Conservation (phyloP, 2,113 vertebrate genomes). For the Chinchilla lanigera region DNA sequence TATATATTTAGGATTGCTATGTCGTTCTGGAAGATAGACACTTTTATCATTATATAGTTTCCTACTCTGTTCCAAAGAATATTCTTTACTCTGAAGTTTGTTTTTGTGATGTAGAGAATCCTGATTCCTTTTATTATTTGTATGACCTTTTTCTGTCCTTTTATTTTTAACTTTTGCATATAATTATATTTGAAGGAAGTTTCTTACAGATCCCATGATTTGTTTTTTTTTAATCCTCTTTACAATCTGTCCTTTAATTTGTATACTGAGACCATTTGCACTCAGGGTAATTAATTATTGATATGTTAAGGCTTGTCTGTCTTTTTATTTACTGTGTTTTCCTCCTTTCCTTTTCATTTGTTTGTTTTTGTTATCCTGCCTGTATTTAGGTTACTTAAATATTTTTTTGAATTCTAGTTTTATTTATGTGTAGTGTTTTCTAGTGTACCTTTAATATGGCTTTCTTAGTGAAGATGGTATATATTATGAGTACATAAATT, state of each 20-base stretch:
- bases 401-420: background rate
- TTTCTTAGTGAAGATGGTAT: background rate
- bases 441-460: background rate
- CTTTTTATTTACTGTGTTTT: background rate
- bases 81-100: background rate
- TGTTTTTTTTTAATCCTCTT: background rate
- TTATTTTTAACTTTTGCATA: background rate
- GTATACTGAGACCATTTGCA: background rate
- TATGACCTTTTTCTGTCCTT: background rate
- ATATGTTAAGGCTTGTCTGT: background rate
- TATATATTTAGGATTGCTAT: background rate
- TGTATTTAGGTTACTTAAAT: background rate
- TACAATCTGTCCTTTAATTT: background rate
- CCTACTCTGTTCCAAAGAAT: background rate
- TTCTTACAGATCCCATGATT: background rate
- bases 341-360: background rate
- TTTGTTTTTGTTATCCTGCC: background rate
- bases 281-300: background rate
- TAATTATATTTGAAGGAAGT: conserved; percentile 13
- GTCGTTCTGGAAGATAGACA: background rate
- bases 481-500: background rate
- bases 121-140: background rate
- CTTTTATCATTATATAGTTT: background rate
- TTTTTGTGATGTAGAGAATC: background rate
- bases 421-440: background rate